Conservation (phyloP, 2,113 vertebrate genomes). For the Silurus meridionalis region DNA sequence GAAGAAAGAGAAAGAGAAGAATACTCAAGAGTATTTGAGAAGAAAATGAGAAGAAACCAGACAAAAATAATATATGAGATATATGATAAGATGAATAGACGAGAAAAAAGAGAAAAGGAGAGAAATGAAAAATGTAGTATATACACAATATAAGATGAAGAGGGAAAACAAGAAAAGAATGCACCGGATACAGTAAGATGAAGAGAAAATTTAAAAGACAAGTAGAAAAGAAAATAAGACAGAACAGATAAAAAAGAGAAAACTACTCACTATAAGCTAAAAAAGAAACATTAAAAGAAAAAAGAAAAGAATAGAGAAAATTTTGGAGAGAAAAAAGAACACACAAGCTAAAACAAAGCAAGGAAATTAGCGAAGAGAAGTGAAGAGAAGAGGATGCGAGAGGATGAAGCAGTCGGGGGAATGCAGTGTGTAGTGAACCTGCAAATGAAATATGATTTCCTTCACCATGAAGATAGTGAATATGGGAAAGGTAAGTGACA, state of each 20-base stretch:
- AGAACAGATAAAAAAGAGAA: neutral
- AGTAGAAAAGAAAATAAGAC: neutral
- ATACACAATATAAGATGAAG: no score
- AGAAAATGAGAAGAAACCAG: neutral
- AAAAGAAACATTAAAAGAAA: no score
- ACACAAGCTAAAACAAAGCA: neutral
- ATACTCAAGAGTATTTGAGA: no score
- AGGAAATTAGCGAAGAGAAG: neutral
- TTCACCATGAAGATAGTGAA: conserved; percentile 2
- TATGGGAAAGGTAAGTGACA: conserved; percentile 6
- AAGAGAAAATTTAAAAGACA: neutral
- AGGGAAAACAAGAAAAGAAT: neutral
- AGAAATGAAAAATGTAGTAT: neutral
- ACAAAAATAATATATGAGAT: neutral
- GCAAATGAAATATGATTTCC: conserved; percentile 27
- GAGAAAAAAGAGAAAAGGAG: neutral
- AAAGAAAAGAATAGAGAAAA: neutral
- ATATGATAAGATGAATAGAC: neutral
- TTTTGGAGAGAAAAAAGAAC: neutral
- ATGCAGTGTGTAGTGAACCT: conserved; percentile 19
- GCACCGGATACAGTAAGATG: no score
- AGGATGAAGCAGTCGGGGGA: neutral
- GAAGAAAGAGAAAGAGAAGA: neutral
- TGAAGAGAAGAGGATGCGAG: conserved; percentile 4
- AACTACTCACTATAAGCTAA: neutral